Conservation (phyloP, 2,797 vertebrate species). For the Intellagama lesueurii region DNA sequence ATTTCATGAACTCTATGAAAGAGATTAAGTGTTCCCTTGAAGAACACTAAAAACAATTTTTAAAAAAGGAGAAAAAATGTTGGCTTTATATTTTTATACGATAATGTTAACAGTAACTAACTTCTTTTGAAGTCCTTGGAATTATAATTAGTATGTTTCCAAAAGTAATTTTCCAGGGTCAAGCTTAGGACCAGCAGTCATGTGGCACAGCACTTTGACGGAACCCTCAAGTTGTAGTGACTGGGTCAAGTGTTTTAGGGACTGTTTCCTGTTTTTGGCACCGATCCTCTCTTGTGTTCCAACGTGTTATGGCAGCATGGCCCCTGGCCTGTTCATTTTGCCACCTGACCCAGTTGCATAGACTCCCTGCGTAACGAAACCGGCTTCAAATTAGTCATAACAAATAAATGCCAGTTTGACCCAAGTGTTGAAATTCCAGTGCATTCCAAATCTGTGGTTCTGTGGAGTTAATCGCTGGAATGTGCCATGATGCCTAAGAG, state of each 20-base stretch:
- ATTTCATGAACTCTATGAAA: neutral
- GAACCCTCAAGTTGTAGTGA: neutral
- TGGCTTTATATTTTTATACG: too few relatives aligned
- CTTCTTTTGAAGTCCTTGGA: too few relatives aligned
- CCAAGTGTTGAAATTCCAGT: neutral
- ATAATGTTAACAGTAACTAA: too few relatives aligned
- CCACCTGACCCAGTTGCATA: too few relatives aligned
- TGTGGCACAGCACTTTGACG: neutral
- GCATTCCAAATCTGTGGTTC: neutral
- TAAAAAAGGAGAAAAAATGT: too few relatives aligned
- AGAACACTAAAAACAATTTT: too few relatives aligned
- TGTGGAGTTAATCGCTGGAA: neutral
- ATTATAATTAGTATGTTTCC: too few relatives aligned
- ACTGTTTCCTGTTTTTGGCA: neutral
- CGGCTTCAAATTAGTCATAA: neutral
- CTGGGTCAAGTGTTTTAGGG: neutral
- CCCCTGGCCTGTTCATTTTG: neutral
- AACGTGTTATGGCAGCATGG: neutral
- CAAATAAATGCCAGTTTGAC: neutral
- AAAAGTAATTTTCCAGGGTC: too few relatives aligned
- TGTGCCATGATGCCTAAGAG: constrained; percentile 24
- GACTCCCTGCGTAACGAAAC: neutral
- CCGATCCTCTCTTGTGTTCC: neutral
- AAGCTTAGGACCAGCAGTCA: too few relatives aligned
- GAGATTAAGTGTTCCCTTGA: too few relatives aligned